Conservation (phyloP, 2,797 vertebrate species). For the Danio choprae region DNA sequence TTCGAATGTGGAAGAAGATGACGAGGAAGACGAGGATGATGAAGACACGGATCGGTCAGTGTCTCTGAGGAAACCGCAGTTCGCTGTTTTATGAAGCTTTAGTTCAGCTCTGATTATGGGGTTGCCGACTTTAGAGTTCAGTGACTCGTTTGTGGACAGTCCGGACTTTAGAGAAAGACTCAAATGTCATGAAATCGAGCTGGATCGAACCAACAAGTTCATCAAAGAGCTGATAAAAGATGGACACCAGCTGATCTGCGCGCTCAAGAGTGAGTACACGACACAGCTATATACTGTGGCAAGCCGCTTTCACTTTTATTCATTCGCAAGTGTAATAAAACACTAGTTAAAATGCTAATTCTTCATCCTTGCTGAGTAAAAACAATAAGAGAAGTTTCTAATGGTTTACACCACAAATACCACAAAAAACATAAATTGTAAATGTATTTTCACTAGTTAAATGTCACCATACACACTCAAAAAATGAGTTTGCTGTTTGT, state of each 20-base stretch:
- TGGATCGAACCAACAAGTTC: slow-evolving; percentile 95
- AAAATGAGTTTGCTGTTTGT: too few relatives aligned
- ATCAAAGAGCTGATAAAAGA: slow-evolving; percentile 97
- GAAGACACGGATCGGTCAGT: neutral
- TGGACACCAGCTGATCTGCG: slow-evolving; percentile 90
- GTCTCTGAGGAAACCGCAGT: slow-evolving; percentile 5
- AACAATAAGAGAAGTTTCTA: too few relatives aligned
- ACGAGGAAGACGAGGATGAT: neutral
- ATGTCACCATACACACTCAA: too few relatives aligned
- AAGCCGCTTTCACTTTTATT: neutral
- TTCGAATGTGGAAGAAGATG: slow-evolving; percentile 1
- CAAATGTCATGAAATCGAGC: slow-evolving; percentile 92
- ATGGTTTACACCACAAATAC: too few relatives aligned
- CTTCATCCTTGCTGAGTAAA: too few relatives aligned
- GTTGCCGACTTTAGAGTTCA: slow-evolving; percentile 95
- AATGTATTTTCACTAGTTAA: too few relatives aligned
- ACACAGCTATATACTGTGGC: neutral
- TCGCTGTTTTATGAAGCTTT: neutral
- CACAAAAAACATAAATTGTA: too few relatives aligned
- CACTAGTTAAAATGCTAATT: too few relatives aligned
- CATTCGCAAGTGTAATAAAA: too few relatives aligned
- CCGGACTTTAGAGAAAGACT: slow-evolving; percentile 93
- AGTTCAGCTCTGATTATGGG: slow-evolving; percentile 79
- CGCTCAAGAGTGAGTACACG: slow-evolving; percentile 86
- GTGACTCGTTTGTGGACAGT: slow-evolving; percentile 93